Conservation (phyloP, 2,888 invertebrate species). For the Metallyticus violacea region DNA sequence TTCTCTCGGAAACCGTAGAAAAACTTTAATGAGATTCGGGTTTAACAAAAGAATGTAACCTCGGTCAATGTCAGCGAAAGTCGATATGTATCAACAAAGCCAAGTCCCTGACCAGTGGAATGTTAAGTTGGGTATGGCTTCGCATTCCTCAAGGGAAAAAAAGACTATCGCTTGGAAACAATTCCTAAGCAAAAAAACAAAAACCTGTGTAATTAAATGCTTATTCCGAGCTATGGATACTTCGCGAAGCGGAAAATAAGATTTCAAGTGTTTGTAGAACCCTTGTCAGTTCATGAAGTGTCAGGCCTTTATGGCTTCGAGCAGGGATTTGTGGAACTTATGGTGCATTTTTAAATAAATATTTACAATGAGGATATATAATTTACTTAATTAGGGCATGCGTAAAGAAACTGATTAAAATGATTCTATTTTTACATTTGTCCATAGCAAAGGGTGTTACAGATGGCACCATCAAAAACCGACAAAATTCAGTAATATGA, state of each 20-base stretch:
- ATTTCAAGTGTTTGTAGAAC: background rate
- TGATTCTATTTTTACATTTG: no score
- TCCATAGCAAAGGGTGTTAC: no score
- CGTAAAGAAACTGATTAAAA: no score
- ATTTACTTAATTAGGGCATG: no score
- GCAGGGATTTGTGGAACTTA: no score
- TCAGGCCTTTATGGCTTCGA: no score
- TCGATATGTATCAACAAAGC: background rate
- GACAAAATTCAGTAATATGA: no score
- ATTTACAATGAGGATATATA: no score
- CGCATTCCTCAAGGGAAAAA: background rate
- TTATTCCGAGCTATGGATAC: background rate
- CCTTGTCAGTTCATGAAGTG: no score
- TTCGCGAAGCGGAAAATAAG: background rate
- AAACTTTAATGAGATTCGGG: background rate
- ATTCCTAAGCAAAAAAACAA: background rate
- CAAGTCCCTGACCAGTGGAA: background rate
- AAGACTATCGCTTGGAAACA: background rate
- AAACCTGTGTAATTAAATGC: background rate
- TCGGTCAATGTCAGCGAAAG: background rate
- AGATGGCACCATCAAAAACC: no score
- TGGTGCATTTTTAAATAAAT: no score
- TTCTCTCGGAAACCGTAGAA: background rate
- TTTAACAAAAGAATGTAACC: background rate
- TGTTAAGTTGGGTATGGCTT: background rate